Base-by-base conservation (phyloP, 2,888 invertebrate species). In the Argyresthia goedartella region DNA sequence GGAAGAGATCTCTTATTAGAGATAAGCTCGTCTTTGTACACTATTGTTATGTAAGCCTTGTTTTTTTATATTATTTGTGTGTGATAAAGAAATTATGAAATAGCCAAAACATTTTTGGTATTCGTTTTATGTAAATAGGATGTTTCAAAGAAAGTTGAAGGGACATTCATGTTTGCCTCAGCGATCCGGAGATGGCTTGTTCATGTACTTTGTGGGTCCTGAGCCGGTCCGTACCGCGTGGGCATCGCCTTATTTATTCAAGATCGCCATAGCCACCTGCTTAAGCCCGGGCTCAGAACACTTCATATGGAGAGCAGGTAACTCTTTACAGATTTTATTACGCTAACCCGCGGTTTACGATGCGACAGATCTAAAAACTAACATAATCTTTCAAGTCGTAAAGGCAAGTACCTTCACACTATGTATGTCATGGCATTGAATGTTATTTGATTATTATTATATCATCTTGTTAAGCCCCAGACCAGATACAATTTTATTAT, bases 291-390 rank as follows among this genome's bases (percentile, higher is more conserved):
- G 64, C 65, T 62, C 61, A 57, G 59, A 64, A 64, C 63, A 64
- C 71, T 73, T 71, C 71, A 69, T 71, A 71, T 25, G 63, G 64
- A 63, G 63, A 73, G 66, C 69, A 71, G 71, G 70, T 71, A 73
- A 69, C 73, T 73, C 72, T 66, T 76, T 73, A 74, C 66, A 65
- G 75, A 76, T 73, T 71, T 69, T 72, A 73, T 76, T 67, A 64
- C 56, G 55, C 61, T 56, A 60, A 65, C 65, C 58, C 58, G 58
- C 63, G 51, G 60, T 69, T 51, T 41, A 51, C 44, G 45, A 34
- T 11, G 45, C 15, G 33, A 42, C 41, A 10, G 41, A n/a, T 46
- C 46, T 8, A 34, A 16, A 47, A 50, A 44, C 34, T 50, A 50
- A 50, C 50, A 44, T 50, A 44, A 50, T 50, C 34, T 50, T 44